Evolutionary conservation across 2,797 vertebrate genomes (phyloP).

Genomic region (Coluber constrictor): DNA sequence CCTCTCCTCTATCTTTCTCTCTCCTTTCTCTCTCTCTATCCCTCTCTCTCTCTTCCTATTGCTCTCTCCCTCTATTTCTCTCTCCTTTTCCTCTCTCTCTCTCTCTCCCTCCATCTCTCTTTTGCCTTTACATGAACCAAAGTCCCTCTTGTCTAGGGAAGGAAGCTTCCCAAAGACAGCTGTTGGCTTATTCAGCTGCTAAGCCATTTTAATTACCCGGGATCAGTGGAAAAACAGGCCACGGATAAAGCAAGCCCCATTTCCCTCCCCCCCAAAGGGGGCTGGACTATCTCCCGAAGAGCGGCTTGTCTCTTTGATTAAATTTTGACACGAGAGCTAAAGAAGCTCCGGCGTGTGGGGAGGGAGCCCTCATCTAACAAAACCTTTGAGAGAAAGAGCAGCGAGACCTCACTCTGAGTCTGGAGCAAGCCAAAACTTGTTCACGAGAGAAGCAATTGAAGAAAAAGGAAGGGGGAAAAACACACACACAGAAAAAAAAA

Average conservation of each 20-base stretch:
- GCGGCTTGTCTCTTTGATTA: conserved; percentile 60
- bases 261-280: conserved; percentile 40
- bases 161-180: conserved; percentile 48
- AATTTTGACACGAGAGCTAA: conserved; percentile 45
- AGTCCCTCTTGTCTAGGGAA: conserved; percentile 23
- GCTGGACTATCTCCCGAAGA: conserved; percentile 50
- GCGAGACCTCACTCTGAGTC: not conserved
- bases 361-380: conserved; percentile 32
- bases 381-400: not conserved
- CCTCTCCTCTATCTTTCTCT: too few relatives aligned
- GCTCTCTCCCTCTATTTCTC: too few relatives aligned
- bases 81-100: not conserved
- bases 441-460: not conserved
- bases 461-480: too few relatives aligned
- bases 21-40: too few relatives aligned
- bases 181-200: conserved; percentile 55
- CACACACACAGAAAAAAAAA: too few relatives aligned
- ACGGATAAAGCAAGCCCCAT: conserved; percentile 35
- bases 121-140: conserved; percentile 16
- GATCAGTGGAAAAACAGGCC: conserved; percentile 41
- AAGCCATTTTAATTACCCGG: conserved; percentile 62
- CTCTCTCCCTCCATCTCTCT: too few relatives aligned
- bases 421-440: not conserved
- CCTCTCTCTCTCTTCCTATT: too few relatives aligned
- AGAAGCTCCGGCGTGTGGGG: not conserved